A percentile compares a stretch with the other conserved stretches of the same genome.
Evolutionary conservation across 2,888 invertebrate species (phyloP).

Genomic region (Xanthorhoe spadicearia): DNA sequence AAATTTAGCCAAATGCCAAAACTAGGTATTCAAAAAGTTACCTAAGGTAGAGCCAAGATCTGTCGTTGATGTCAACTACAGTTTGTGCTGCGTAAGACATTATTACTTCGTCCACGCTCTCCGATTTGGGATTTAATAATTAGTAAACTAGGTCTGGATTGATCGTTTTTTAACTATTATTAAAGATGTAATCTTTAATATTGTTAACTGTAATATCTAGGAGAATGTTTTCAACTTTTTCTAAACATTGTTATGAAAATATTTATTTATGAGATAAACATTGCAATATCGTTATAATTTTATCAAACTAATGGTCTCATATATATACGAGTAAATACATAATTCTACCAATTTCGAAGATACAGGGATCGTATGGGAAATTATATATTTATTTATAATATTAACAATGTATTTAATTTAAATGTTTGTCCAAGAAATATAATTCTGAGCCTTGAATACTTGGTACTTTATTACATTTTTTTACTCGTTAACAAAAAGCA

Average conservation of each 20-base stretch:
- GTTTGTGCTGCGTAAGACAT: conserved; percentile 3
- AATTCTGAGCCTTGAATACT: neutral
- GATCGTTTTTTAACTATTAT: no score
- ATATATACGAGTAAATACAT: no score
- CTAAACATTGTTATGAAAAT: no score
- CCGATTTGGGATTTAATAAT: neutral
- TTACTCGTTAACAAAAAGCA: conserved; percentile 39
- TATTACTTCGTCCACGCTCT: conserved; percentile 17
- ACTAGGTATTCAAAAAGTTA: neutral
- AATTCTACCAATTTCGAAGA: no score
- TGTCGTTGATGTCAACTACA: conserved; percentile 1
- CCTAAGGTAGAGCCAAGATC: neutral
- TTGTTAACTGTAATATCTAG: no score
- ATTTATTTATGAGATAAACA: no score
- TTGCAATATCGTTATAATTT: no score
- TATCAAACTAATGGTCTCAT: no score
- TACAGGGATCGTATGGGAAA: no score
- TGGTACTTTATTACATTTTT: conserved; percentile 12
- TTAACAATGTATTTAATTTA: neutral
- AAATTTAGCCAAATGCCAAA: neutral
- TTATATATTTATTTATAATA: neutral
- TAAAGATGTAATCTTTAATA: no score
- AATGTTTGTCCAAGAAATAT: neutral
- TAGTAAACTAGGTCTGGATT: no score
- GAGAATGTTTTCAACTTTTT: no score